These are phyloP conservation scores for Meiosimyza decipiens DNA, from an alignment of 2,888 invertebrate species.

Conservation along the genomic window DNA sequence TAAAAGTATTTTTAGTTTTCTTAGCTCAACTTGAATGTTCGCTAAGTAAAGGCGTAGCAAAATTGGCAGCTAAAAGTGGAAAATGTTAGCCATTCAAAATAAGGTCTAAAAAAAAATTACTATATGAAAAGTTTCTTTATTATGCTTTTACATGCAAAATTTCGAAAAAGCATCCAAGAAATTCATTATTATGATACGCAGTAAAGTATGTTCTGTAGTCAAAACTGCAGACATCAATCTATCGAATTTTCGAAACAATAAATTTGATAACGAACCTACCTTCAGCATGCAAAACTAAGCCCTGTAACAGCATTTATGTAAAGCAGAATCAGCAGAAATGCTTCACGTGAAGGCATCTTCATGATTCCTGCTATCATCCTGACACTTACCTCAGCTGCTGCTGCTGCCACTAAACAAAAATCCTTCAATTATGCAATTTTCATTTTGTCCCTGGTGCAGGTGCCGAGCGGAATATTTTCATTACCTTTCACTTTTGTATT, in stretches of 20 bases:
- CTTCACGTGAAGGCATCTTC: neutral
- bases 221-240: too few relatives aligned
- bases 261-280: neutral
- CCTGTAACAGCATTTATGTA: neutral
- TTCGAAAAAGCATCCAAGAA: too few relatives aligned
- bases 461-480: conserved; percentile 23
- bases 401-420: neutral
- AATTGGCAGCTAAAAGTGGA: too few relatives aligned
- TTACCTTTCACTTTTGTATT: conserved; percentile 26
- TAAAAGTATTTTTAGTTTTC: too few relatives aligned
- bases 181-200: too few relatives aligned
- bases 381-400: neutral
- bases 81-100: too few relatives aligned
- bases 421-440: conserved; percentile 35
- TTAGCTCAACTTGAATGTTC: too few relatives aligned
- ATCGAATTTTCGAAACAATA: conserved; percentile 17
- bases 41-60: too few relatives aligned
- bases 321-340: conserved; percentile 26
- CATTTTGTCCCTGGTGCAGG: conserved; percentile 14
- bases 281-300: neutral
- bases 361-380: neutral
- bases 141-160: too few relatives aligned
- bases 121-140: too few relatives aligned
- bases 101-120: too few relatives aligned
- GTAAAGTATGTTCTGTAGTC: too few relatives aligned